Conservation (phyloP, 2,113 vertebrate genomes). For the Centropus bengalensis region DNA sequence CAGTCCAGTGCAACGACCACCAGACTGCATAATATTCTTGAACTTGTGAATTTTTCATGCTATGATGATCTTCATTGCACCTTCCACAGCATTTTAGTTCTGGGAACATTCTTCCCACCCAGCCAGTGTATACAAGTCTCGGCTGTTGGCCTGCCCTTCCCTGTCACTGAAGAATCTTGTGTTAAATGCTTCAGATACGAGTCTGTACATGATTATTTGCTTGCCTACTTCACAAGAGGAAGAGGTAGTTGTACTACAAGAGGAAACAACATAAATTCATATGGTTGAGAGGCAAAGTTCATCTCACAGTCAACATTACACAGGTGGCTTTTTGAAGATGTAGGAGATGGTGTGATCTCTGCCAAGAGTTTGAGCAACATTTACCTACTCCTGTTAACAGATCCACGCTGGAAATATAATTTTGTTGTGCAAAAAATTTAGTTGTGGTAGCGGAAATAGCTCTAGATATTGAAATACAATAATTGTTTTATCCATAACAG, state of each 20-base stretch:
- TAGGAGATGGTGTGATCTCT: background rate
- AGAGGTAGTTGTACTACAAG: background rate
- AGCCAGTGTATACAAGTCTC: accelerated
- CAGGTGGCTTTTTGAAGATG: background rate
- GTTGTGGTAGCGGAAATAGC: background rate
- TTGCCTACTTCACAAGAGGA: background rate
- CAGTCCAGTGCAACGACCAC: background rate
- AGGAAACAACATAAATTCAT: background rate
- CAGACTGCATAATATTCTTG: background rate
- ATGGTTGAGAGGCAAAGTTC: background rate
- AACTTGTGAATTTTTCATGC: background rate
- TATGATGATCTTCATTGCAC: background rate
- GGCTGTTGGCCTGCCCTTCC: background rate
- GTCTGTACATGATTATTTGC: background rate
- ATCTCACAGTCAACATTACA: background rate
- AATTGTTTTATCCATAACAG: background rate
- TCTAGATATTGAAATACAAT: background rate
- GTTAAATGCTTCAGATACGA: background rate
- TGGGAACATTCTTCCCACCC: background rate
- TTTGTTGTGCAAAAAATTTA: background rate
- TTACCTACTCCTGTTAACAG: background rate
- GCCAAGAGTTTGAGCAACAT: background rate
- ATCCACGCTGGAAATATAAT: background rate
- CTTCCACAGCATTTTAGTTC: background rate
- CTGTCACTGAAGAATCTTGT: background rate